A percentile compares a stretch with the other conserved stretches of the same genome.
These are phyloP conservation scores for Pluvialis apricaria DNA, from an alignment of 2,113 vertebrate species.

Conservation along the genomic window DNA sequence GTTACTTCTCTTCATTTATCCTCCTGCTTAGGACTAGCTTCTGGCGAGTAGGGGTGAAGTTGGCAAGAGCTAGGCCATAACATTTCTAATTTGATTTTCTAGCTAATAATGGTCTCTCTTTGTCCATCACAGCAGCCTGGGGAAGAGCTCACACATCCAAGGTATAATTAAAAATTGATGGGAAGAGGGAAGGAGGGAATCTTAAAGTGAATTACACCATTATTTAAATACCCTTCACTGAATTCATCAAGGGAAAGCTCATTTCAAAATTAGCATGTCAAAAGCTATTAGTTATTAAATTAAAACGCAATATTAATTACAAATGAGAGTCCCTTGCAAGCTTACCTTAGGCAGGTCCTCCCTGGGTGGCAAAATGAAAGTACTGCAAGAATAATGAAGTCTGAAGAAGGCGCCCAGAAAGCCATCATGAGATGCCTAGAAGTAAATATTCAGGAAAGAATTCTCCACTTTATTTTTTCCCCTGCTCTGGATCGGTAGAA, in stretches of 20 bases:
- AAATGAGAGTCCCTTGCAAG: slow-evolving; percentile 31
- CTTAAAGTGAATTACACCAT: neutral
- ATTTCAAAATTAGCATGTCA: slow-evolving; percentile 32
- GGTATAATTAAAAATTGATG: neutral
- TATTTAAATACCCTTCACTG: slow-evolving; percentile 40
- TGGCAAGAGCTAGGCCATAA: neutral
- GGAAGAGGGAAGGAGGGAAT: neutral
- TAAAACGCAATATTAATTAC: slow-evolving; percentile 51
- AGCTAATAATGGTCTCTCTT: neutral
- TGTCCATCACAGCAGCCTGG: neutral
- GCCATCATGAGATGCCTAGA: neutral
- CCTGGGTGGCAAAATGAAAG: neutral
- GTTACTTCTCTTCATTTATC: neutral
- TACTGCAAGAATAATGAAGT: neutral
- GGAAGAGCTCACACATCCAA: neutral
- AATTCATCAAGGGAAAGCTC: slow-evolving; percentile 37
- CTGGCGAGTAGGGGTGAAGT: neutral
- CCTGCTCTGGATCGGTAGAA: neutral
- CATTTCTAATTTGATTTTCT: neutral
- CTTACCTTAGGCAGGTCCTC: neutral
- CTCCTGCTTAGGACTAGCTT: neutral
- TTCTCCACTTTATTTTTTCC: neutral
- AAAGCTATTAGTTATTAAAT: slow-evolving; percentile 43
- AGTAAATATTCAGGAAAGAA: neutral
- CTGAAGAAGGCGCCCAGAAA: neutral